Base-by-base conservation (phyloP, 2,113 vertebrate species). In the Nothoprocta pentlandii region DNA sequence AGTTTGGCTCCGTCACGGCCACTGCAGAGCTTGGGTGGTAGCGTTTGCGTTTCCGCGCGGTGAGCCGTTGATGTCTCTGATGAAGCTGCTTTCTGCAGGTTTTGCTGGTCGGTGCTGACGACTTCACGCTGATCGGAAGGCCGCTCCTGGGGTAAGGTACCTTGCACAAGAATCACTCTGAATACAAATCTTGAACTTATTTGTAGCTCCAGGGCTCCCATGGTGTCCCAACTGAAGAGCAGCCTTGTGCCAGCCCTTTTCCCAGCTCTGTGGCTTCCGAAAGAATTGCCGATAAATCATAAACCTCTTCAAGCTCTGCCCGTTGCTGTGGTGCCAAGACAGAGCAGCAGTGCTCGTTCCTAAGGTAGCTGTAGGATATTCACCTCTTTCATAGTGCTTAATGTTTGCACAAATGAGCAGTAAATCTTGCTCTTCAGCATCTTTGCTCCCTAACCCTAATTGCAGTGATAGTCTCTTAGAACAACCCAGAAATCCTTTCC, bases 101-200 rank as follows among this genome's bases (percentile, higher is more conserved):
- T 41, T 92, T 99, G 92, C 92, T 99, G 91, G 98, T 99, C 3
- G 99, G 98, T 58, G 97, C 98, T 19, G 97, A 98, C 1, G 89
- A 98, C 91, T 99, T 99, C 97, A 99, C 98, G 0, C 94, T 99
- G 1, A 66, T 99, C 2, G 99, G 99, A 79, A 98, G 97, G 83
- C 99, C 99, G 0, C 97, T 99, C 12, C 98, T 99, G 4, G 93
- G 98, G 99, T 99, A 97, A 98, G 97, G 19, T 39, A 79, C n/a
- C 12, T 59, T 54, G 3, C 30, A 10, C 5, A 23, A 21, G 7
- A 23, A 26, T 32, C 14, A 54, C 6, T 6, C 30, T 36, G 16
- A 8, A 44, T 71, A 15, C 26, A 30, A 8, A 77, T 80, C 46
- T 44, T 46, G 10, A 36, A 0, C 20, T 76, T 70, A n/a, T n/a